Base-by-base conservation (phyloP, 2,797 vertebrate genomes). In the Myotis planiceps region DNA sequence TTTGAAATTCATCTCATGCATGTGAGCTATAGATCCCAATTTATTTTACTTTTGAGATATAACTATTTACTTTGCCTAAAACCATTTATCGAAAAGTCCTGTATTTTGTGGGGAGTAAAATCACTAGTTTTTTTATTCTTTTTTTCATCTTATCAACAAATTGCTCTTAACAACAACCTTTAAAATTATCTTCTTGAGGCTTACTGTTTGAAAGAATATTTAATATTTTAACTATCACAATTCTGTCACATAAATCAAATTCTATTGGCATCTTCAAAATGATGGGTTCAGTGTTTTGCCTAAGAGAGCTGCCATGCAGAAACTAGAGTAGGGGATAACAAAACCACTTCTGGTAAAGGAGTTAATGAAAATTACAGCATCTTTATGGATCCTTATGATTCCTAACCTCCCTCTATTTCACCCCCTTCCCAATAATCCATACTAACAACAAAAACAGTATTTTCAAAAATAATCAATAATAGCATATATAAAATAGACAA, bases 151-250 rank as follows among this genome's bases (percentile, higher is more conserved):
- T 95, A 37, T 69, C 3, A 71, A 76, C 21, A 83, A 65, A 75
- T 81, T 49, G 42, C 29, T 29, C 71, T 86, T 68, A 78, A 92
- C 5, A 66, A 85, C 23, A 78, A 89, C 4, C 5, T 29, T 66
- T 32, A 65, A 75, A 92, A 72, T 45, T 27, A 82, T 69, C 51
- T 86, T 53, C 12, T 75, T 63, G 37, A 94, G 47, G 69, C 37
- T 76, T 76, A 45, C 19, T 60, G 19, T 37, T 79, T 80, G 34
- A 75, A 76, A 94, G 29, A 8, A 96, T 88, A 85, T 39, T 25
- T 80, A 94, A 72, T 34, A 84, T 71, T 94, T 79, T 76, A 83
- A 51, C 32, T 55, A 71, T 81, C 34, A 88, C 13, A 81, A 76
- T 81, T 39, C 71, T 76, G 74, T 63, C 12, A 78, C 25, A 90